Conservation (phyloP, 1,140 invertebrate genomes). For the Tetramorium parvispinum region DNA sequence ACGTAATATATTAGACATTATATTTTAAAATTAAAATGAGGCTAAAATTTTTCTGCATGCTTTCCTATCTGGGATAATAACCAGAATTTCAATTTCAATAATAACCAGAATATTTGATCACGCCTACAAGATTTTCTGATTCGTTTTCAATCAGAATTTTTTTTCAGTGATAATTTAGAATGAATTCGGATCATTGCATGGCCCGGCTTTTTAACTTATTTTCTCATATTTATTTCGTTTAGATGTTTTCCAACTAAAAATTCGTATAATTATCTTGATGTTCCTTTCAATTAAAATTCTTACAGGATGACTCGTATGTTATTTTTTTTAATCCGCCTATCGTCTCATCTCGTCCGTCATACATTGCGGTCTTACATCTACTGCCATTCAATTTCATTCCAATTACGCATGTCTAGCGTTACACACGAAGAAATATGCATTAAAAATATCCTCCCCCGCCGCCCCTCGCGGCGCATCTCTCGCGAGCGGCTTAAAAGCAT, state of each 20-base stretch:
- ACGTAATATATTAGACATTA: too few relatives aligned
- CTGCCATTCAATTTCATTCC: slow-evolving; percentile 9
- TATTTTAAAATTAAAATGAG: too few relatives aligned
- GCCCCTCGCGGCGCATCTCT: neutral
- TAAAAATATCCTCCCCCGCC: slow-evolving; percentile 11
- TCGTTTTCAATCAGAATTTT: too few relatives aligned
- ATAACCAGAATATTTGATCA: too few relatives aligned
- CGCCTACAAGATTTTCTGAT: too few relatives aligned
- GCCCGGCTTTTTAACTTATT: neutral
- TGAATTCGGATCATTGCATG: neutral
- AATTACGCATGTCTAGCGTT: neutral
- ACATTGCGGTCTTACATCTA: neutral
- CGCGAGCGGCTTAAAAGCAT: slow-evolving; percentile 40
- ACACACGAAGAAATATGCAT: slow-evolving; percentile 27
- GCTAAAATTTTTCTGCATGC: too few relatives aligned
- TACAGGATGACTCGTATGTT: neutral
- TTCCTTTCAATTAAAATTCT: neutral
- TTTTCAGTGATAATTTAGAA: neutral
- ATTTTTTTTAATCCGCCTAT: neutral
- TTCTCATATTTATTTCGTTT: neutral
- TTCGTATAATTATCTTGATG: slow-evolving; percentile 10
- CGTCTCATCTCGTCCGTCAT: neutral
- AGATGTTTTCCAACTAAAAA: neutral
- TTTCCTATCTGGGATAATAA: too few relatives aligned
- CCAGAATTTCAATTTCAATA: too few relatives aligned